A percentile compares a stretch with the other conserved stretches of the same genome.
These are phyloP conservation scores for Elysia crispata DNA, from an alignment of 2,888 invertebrate species.

Conservation along the genomic window DNA sequence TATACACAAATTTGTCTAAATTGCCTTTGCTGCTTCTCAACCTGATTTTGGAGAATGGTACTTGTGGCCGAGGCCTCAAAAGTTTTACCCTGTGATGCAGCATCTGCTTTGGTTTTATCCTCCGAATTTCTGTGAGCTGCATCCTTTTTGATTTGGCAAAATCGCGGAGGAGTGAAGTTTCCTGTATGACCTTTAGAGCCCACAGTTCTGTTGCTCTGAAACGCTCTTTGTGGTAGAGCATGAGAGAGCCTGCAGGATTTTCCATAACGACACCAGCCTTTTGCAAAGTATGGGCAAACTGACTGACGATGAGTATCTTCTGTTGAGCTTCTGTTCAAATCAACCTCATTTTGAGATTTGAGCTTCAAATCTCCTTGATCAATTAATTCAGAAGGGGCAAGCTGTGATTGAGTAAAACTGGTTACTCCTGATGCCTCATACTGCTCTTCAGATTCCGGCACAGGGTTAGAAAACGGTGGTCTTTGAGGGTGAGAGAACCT, in stretches of 20 bases:
- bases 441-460: conserved; percentile 24
- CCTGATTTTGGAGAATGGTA: too few species aligned
- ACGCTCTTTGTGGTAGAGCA: conserved; percentile 26
- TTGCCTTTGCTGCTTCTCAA: too few species aligned
- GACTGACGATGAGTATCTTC: conserved; percentile 16
- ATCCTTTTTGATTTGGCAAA: background rate
- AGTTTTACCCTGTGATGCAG: background rate
- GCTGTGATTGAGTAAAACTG: background rate
- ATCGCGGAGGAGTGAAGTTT: background rate
- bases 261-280: conserved; percentile 60
- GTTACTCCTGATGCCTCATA: conserved; percentile 17
- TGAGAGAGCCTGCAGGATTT: conserved; percentile 59
- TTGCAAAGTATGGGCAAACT: conserved; percentile 57
- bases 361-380: conserved; percentile 23
- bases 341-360: conserved; percentile 13
- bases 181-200: background rate
- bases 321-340: background rate
- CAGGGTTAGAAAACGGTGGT: background rate
- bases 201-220: too few species aligned
- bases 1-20: conserved; percentile 51
- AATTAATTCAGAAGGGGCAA: background rate
- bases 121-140: background rate
- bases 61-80: too few species aligned
- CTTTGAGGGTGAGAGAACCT: conserved; percentile 50
- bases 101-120: background rate